Conservation (phyloP, 2,888 invertebrate species). For the Lasioglossum calceatum region DNA sequence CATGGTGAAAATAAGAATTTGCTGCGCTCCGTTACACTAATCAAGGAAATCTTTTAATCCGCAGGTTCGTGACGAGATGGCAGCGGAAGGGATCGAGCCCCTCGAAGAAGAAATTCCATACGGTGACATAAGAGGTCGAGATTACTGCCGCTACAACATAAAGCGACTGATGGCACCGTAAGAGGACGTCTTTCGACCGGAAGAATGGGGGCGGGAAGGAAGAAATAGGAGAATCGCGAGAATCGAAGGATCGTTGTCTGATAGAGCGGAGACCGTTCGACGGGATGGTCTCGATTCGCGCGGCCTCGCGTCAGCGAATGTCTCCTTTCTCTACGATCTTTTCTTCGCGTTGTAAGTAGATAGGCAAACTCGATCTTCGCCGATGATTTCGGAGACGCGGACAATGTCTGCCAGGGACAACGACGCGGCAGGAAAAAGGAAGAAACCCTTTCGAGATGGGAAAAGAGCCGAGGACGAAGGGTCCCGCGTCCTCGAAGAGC, state of each 20-base stretch:
- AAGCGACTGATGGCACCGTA: slow-evolving; percentile 73
- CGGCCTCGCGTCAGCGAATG: slow-evolving; percentile 18
- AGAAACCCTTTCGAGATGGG: not conserved
- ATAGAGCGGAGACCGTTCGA: slow-evolving; percentile 27
- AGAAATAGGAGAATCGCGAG: not conserved
- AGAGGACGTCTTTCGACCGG: not conserved
- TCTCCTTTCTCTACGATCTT: slow-evolving; percentile 11
- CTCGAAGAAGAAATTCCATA: slow-evolving; percentile 87
- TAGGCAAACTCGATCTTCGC: slow-evolving; percentile 67
- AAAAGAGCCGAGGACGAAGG: not conserved
- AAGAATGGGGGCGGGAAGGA: not conserved
- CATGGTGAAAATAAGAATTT: not conserved
- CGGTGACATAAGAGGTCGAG: slow-evolving; percentile 86
- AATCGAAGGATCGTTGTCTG: slow-evolving; percentile 48
- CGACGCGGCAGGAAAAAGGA: not conserved
- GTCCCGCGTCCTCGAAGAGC: slow-evolving; percentile 54
- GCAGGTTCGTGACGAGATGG: slow-evolving; percentile 87
- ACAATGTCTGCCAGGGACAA: not conserved
- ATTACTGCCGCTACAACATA: slow-evolving; percentile 86
- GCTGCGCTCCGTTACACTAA: not conserved
- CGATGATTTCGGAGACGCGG: slow-evolving; percentile 27
- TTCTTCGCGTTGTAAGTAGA: slow-evolving; percentile 57
- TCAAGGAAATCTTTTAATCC: slow-evolving; percentile 16
- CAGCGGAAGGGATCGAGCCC: slow-evolving; percentile 86
- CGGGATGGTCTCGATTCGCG: slow-evolving; percentile 27